A percentile compares a stretch with the other conserved stretches of the same genome.
Conservation (phyloP, 2,113 vertebrate species). For the Gobio gobio region DNA sequence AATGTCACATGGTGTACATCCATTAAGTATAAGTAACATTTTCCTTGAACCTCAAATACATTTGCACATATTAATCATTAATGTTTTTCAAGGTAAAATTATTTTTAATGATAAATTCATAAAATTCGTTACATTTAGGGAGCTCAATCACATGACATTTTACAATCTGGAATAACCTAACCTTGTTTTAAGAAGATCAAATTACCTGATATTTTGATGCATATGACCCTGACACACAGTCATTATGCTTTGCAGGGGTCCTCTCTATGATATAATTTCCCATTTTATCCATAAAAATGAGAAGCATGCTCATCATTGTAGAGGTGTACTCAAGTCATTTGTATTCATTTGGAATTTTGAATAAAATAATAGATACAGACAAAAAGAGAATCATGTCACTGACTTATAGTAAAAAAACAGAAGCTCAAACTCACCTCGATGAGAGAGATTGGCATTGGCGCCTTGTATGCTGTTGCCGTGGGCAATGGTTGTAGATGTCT, state of each 20-base stretch:
- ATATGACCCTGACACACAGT: too few relatives aligned
- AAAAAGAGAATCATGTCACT: neutral
- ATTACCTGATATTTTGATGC: too few relatives aligned
- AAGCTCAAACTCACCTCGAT: conserved; percentile 83
- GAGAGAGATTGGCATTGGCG: conserved; percentile 88
- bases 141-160: neutral
- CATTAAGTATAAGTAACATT: too few relatives aligned
- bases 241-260: too few relatives aligned
- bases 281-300: too few relatives aligned
- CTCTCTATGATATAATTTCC: too few relatives aligned
- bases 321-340: neutral
- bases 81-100: too few relatives aligned
- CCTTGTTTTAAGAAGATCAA: neutral
- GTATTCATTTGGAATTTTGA: neutral
- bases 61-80: too few relatives aligned
- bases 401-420: neutral
- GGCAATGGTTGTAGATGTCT: conserved; percentile 55
- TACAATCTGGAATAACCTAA: neutral
- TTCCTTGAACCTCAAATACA: too few relatives aligned
- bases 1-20: too few relatives aligned
- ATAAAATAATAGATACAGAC: neutral
- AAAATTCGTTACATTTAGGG: neutral
- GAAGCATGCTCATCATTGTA: neutral
- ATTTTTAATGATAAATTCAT: neutral
- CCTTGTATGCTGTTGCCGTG: conserved; percentile 75